These are phyloP conservation scores for Oncopeltus fasciatus DNA, from an alignment of 1,140 invertebrate genomes.

Conservation along the genomic window DNA sequence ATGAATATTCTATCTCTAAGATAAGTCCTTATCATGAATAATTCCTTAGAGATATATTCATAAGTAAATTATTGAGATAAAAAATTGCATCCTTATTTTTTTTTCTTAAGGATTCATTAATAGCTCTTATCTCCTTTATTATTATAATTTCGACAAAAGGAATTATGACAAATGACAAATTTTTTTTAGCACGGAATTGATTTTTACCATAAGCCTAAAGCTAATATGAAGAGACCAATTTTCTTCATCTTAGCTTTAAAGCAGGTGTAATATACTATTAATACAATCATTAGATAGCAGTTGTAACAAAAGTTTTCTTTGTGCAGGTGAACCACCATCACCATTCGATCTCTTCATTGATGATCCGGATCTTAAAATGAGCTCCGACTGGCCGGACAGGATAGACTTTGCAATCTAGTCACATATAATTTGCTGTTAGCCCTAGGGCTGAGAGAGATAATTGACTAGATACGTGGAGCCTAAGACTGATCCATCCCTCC, in stretches of 20 bases:
- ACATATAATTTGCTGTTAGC: not conserved
- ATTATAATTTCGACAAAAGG: too few relatives aligned
- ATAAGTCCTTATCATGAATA: too few relatives aligned
- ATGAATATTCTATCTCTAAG: too few relatives aligned
- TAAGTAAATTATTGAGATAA: too few relatives aligned
- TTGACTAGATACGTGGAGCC: too few relatives aligned
- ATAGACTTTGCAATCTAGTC: slow-evolving; percentile 44
- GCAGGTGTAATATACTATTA: not conserved
- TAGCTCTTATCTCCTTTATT: too few relatives aligned
- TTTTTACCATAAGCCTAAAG: not conserved
- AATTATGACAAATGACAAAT: not conserved
- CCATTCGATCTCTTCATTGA: slow-evolving; percentile 54
- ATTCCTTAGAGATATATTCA: too few relatives aligned
- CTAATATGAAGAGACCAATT: not conserved
- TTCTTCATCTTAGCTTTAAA: too few relatives aligned
- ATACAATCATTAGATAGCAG: not conserved
- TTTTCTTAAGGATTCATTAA: too few relatives aligned
- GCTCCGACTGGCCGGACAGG: slow-evolving; percentile 39
- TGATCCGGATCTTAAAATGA: slow-evolving; percentile 44
- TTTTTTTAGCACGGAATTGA: not conserved
- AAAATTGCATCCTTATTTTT: too few relatives aligned
- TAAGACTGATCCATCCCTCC: not conserved
- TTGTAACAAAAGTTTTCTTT: not conserved
- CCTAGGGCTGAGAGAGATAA: not conserved
- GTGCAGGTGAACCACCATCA: not conserved